A percentile compares a stretch with the other conserved stretches of the same genome.
Conservation (phyloP, 2,797 vertebrate genomes). For the Microtus obscurus region DNA sequence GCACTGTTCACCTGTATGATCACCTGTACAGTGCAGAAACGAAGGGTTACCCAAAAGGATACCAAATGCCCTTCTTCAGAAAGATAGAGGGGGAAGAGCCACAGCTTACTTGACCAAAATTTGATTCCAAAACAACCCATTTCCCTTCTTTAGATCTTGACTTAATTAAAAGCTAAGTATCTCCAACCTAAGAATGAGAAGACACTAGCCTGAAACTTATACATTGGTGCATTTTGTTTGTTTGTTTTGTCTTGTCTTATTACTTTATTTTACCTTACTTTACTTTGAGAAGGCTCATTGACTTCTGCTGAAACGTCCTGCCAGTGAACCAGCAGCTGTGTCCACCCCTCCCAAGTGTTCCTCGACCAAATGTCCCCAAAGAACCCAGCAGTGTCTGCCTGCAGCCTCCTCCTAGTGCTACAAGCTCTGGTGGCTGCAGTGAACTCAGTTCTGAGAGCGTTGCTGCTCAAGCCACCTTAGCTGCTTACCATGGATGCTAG, state of each 20-base stretch:
- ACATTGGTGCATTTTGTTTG: background rate
- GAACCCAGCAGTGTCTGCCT: background rate
- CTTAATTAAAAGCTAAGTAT: background rate
- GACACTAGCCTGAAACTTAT: background rate
- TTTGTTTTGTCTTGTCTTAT: background rate
- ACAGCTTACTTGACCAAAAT: background rate
- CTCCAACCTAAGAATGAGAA: background rate
- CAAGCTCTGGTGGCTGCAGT: background rate
- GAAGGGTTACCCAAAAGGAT: background rate
- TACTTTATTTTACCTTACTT: background rate
- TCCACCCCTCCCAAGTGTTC: background rate
- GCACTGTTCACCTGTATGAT: background rate
- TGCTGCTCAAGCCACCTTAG: constrained; percentile 41
- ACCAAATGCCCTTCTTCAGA: background rate
- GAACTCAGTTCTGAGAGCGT: background rate
- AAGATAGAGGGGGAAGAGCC: background rate
- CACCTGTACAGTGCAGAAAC: rapidly evolving
- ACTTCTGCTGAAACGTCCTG: background rate
- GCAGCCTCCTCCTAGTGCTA: background rate
- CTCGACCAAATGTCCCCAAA: background rate
- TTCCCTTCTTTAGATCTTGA: background rate
- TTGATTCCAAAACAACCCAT: background rate
- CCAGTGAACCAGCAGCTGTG: constrained; percentile 1
- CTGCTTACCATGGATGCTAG: background rate
- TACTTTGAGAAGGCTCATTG: background rate